phyloP scores from a whole-genome alignment of 1,140 invertebrate species.

The Melipona quadrifasciata region DNA sequence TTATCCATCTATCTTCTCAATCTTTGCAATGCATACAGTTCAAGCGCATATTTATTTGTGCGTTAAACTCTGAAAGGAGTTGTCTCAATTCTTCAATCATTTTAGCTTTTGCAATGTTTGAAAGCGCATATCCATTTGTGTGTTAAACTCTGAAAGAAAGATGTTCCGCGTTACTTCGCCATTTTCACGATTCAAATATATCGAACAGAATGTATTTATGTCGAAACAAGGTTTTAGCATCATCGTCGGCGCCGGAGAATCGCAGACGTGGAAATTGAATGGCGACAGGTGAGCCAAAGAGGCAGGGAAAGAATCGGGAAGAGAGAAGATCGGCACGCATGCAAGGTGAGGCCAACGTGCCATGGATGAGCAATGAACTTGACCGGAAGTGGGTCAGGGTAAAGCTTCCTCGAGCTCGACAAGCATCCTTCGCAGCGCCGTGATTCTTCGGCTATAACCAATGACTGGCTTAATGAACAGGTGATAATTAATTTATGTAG shows the following conservation, averaged over 20 bases:
- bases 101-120: not conserved
- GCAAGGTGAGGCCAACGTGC: conserved; percentile 49
- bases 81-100: not conserved
- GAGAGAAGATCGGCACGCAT: conserved; percentile 32
- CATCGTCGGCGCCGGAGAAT: not conserved
- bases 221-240: not conserved
- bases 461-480: not conserved
- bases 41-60: too few relatives aligned
- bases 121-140: not conserved
- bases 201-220: too few relatives aligned
- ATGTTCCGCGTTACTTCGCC: not conserved
- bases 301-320: conserved; percentile 26
- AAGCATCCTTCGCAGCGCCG: conserved; percentile 33
- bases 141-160: not conserved
- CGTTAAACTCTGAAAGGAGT: not conserved
- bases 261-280: not conserved
- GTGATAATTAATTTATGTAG: not conserved
- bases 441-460: conserved; percentile 42
- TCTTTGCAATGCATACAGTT: too few relatives aligned
- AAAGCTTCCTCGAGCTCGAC: conserved; percentile 63
- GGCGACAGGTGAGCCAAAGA: not conserved
- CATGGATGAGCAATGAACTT: conserved; percentile 78
- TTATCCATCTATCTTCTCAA: too few relatives aligned
- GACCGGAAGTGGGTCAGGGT: conserved; percentile 78
- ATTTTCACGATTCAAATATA: not conserved